Base-by-base conservation (phyloP, 2,113 vertebrate genomes). In the Dendrocopos noguchii region DNA sequence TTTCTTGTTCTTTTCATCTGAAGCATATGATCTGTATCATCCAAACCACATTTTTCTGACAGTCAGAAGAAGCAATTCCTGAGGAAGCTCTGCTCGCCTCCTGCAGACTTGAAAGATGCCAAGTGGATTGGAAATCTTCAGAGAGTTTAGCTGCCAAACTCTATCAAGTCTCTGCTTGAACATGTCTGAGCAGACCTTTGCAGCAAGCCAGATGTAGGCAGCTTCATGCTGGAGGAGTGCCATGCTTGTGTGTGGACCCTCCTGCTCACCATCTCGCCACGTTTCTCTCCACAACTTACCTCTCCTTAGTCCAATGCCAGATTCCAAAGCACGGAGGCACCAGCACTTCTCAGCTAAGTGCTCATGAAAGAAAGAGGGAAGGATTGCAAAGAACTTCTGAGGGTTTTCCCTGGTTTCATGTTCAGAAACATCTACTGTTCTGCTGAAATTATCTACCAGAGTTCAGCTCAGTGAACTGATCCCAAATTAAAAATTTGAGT, bases 1-100 rank as follows among this genome's bases (percentile, higher is more conserved):
- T 96, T 89, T 83, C 87, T 67, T 92, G 56, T 87, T 74, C 56
- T 88, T 22, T 87, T 96, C 65, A 19, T 83, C 52, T 64, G 61
- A 94, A 91, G n/a, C 25, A 25, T 36, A 25, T 91, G 36, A 89
- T 80, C 57, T 36, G 5, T 87, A 61, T 87, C 55, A 86, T 82
- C 46, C 57, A 87, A 95, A 74, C 27, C 68, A 89, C 71, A 15
- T 53, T 66, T 80, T 82, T 84, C 79, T 90, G 44, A 80, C 52
- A 64, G 20, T 61, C 34, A 63, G 67, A 75, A 87, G 68, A 46
- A 67, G 70, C 46, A 63, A 15, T 82, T 95, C 34, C 78, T 61
- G 59, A 68, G 66, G 65, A 95, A 92, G 33, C 29, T 89, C 46
- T 67, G 31, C n/a, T 80, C 91, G 33, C 65, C 44, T 92, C 24